Evolutionary conservation across 2,888 invertebrate species (phyloP).

Genomic region (Dryobota labecula): DNA sequence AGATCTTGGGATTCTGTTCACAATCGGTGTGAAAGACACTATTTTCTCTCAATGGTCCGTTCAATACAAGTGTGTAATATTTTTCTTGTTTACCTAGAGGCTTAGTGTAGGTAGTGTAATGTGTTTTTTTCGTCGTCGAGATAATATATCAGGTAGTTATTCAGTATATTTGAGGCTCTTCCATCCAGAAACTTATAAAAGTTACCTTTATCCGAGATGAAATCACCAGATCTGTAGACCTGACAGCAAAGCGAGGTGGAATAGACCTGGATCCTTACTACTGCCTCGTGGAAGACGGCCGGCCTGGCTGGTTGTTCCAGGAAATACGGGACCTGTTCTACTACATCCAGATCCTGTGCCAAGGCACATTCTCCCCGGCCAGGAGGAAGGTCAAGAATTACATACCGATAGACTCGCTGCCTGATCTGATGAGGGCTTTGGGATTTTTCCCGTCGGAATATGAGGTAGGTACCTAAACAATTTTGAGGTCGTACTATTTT

Average conservation of each 20-base stretch:
- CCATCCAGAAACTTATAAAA: not conserved
- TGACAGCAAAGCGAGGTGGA: slow-evolving; percentile 88
- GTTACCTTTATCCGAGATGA: not conserved
- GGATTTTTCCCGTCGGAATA: slow-evolving; percentile 94
- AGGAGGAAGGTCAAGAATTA: slow-evolving; percentile 91
- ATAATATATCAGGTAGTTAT: not conserved
- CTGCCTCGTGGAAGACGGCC: slow-evolving; percentile 93
- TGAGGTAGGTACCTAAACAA: slow-evolving; percentile 92
- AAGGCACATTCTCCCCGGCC: slow-evolving; percentile 92
- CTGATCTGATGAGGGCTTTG: slow-evolving; percentile 93
- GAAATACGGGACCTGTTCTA: slow-evolving; percentile 94
- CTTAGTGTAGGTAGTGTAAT: too few relatives aligned
- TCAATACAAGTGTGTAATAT: slow-evolving; percentile 76
- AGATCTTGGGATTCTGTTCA: slow-evolving; percentile 79
- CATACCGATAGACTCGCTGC: slow-evolving; percentile 92
- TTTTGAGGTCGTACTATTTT: not conserved
- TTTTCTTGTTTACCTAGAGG: not conserved
- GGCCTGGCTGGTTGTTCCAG: slow-evolving; percentile 92
- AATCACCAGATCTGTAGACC: slow-evolving; percentile 86
- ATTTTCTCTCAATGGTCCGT: slow-evolving; percentile 83
- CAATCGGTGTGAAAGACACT: slow-evolving; percentile 81
- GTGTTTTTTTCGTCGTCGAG: not conserved
- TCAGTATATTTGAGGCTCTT: not conserved
- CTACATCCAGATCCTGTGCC: slow-evolving; percentile 93
- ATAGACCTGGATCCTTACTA: slow-evolving; percentile 92